phyloP scores from a whole-genome alignment of 37 sponge, comb jelly and placozoan species.

The Axinella damicornis region DNA sequence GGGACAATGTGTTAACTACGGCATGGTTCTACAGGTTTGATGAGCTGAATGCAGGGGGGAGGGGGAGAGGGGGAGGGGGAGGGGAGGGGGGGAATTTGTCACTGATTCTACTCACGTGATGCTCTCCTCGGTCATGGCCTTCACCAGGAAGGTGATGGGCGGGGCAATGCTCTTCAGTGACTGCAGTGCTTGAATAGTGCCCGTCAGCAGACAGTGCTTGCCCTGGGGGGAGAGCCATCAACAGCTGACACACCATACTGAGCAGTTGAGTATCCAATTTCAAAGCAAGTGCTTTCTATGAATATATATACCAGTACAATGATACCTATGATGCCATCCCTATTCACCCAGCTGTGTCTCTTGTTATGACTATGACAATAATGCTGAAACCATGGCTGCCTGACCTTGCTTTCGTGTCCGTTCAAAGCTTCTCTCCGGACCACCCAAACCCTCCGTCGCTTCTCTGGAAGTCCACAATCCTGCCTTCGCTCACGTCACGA shows the following conservation, averaged over 20 bases:
- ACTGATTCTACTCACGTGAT: slow-evolving; percentile 70
- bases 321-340: not conserved
- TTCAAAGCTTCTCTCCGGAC: slow-evolving; percentile 24
- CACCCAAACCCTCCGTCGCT: slow-evolving; percentile 55
- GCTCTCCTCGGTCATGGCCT: slow-evolving; percentile 76
- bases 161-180: slow-evolving; percentile 45
- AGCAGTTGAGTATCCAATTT: too few relatives aligned
- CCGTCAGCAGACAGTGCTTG: slow-evolving; percentile 30
- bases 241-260: too few relatives aligned
- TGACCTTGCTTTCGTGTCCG: slow-evolving; percentile 38
- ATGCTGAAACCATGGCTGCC: not conserved
- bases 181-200: slow-evolving; percentile 14
- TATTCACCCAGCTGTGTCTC: too few relatives aligned
- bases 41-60: not conserved
- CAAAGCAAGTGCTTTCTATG: too few relatives aligned
- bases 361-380: too few relatives aligned
- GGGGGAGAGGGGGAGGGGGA: too few relatives aligned
- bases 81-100: not conserved
- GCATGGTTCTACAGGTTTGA: not conserved
- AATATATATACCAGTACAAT: too few relatives aligned
- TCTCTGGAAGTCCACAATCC: slow-evolving; percentile 43
- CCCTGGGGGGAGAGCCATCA: slow-evolving; percentile 23
- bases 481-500: slow-evolving; percentile 52
- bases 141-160: slow-evolving; percentile 69
- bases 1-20: not conserved